A percentile compares a stretch with the other conserved stretches of the same genome.
These are phyloP conservation scores for Leucophenga maculata DNA, from an alignment of 2,888 invertebrate species.

Conservation along the genomic window DNA sequence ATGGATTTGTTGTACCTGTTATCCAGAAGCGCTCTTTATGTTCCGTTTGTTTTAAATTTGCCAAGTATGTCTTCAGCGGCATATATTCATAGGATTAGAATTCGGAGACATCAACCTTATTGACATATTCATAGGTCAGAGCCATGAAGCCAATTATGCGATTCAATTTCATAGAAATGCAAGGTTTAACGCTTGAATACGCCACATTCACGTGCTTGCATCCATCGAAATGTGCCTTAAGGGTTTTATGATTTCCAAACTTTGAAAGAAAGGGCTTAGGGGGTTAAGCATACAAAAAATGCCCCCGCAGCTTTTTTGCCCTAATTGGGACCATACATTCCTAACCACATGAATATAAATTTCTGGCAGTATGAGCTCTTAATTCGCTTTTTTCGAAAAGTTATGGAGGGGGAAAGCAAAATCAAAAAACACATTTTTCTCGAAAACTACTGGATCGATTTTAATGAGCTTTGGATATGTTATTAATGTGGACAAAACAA, in stretches of 20 bases:
- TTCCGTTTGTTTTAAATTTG: not conserved
- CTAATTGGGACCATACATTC: no score
- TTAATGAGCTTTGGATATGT: no score
- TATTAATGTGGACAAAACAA: no score
- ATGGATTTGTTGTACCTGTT: conserved; percentile 32
- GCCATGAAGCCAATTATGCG: conserved; percentile 47
- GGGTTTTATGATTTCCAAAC: conserved; percentile 17
- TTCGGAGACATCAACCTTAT: conserved; percentile 22
- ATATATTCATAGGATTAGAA: conserved; percentile 13
- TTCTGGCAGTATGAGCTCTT: no score
- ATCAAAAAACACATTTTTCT: no score
- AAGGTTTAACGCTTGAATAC: conserved; percentile 38
- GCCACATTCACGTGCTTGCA: conserved; percentile 40
- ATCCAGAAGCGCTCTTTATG: conserved; percentile 43
- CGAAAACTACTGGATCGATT: no score
- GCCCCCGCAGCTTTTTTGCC: no score
- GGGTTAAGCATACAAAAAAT: no score
- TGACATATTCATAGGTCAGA: conserved; percentile 16
- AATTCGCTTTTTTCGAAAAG: no score
- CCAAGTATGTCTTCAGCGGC: not conserved
- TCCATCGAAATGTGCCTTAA: conserved; percentile 37
- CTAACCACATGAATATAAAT: no score
- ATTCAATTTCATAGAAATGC: conserved; percentile 52
- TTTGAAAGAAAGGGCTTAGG: conserved; percentile 36
- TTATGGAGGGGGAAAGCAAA: no score